phyloP scores from a whole-genome alignment of 2,888 invertebrate genomes.

The Eulithis testata region DNA sequence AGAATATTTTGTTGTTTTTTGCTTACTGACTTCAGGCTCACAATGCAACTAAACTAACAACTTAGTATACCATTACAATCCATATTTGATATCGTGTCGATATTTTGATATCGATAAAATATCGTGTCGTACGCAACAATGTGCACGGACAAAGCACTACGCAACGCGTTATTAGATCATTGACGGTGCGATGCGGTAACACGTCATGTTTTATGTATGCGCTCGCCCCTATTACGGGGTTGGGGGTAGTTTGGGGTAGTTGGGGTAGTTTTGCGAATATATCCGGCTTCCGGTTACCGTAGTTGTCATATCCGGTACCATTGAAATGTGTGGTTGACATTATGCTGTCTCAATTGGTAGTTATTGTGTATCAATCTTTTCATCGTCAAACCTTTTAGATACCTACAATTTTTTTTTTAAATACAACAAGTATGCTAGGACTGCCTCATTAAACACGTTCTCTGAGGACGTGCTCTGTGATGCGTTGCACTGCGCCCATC shows the following conservation, averaged over 20 bases:
- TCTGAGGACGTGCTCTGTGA: too few relatives aligned
- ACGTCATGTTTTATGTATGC: constrained; percentile 77
- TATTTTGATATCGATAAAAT: too few relatives aligned
- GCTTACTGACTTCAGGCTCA: too few relatives aligned
- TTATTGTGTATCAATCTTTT: too few relatives aligned
- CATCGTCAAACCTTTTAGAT: too few relatives aligned
- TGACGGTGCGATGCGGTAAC: constrained; percentile 69
- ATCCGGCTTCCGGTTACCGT: constrained; percentile 32
- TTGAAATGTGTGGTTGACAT: constrained; percentile 10
- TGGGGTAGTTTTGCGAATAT: constrained; percentile 38
- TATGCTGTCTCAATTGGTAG: not conserved
- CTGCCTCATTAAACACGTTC: too few relatives aligned
- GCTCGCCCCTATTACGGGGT: constrained; percentile 38
- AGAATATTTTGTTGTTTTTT: too few relatives aligned
- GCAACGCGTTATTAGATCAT: constrained; percentile 78
- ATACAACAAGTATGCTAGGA: too few relatives aligned
- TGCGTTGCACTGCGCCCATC: too few relatives aligned
- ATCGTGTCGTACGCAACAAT: constrained; percentile 43
- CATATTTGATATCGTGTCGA: not conserved
- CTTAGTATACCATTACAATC: too few relatives aligned
- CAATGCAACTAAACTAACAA: too few relatives aligned
- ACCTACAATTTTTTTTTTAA: too few relatives aligned
- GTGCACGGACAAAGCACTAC: constrained; percentile 52
- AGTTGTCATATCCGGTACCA: constrained; percentile 27
- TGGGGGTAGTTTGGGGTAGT: constrained; percentile 19